Base-by-base conservation (phyloP, 2,888 invertebrate species). In the Ormyrus pomaceus region DNA sequence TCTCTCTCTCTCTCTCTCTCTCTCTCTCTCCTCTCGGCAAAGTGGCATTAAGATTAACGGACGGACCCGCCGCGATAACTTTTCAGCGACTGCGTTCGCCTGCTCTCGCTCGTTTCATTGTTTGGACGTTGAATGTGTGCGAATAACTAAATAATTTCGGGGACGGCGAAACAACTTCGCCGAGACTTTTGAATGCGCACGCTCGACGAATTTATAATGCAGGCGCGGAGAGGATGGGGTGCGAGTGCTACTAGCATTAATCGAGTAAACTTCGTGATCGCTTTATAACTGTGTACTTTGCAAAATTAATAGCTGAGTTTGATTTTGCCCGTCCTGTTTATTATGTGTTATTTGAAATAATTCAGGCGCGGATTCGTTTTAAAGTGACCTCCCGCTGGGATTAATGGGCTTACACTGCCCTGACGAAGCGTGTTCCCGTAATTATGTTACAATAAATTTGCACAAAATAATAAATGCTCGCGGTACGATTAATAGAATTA, bases 41-140 rank as follows among this genome's bases (percentile, higher is more conserved):
- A 59, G 50, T 59, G 58, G 19, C 19, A 50, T 59, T 48, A 61
- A 68, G 64, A 73, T 73, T 62, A 62, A 72, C 61, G 62, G 50
- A 48, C 45, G 34, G 34, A 5, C 62, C 5, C 66, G 66, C 7
- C 5, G n/a, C 46, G 34, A 66, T 51, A 66, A 66, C 66, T 66
- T 69, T 69, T 53, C 68, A 10, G 10, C 56, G 6, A 34, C 34
- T 34, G 34, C 34, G 34, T 34, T 34, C 34, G 34, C 4, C 34
- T 45, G 46, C 34, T 45, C 34, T 34, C 34, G 34, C 3, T 34
- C 34, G 34, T 34, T 34, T 34, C 34, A 34, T 34, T 34, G 34
- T 34, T 34, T 34, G 34, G 34, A 34, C 34, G 34, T 34, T 34
- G 34, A 34, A 34, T 34, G 34, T 34, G 4, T 34, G 4, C 34